Conservation (phyloP, 2,888 invertebrate species). For the Coronaproctus castanopsis region DNA sequence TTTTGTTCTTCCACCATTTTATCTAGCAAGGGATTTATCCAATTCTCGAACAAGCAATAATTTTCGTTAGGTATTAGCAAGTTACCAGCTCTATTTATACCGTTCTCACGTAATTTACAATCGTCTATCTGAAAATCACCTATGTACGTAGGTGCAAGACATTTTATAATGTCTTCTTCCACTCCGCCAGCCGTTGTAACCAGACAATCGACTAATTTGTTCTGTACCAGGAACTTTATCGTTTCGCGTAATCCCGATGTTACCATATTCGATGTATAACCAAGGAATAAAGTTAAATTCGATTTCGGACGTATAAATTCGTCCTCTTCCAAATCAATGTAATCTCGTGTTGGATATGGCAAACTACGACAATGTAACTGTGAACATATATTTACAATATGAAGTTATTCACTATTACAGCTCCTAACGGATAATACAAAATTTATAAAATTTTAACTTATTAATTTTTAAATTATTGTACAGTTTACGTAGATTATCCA, state of each 20-base stretch:
- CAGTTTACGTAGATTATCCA: too few relatives aligned
- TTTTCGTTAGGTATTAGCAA: conserved; percentile 93
- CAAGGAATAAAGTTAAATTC: conserved; percentile 87
- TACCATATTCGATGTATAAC: conserved; percentile 92
- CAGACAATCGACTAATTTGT: conserved; percentile 79
- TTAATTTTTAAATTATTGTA: too few relatives aligned
- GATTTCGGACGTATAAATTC: conserved; percentile 52
- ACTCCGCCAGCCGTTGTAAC: conserved; percentile 96
- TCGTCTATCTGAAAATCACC: conserved; percentile 79
- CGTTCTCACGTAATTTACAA: conserved; percentile 54
- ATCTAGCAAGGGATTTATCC: conserved; percentile 84
- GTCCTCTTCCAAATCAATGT: conserved; percentile 51
- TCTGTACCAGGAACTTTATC: conserved; percentile 64
- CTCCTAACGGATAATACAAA: background rate
- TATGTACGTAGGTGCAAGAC: conserved; percentile 79
- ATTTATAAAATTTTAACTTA: background rate
- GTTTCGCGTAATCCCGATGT: conserved; percentile 87
- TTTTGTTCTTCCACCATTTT: conserved; percentile 76
- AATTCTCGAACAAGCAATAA: conserved; percentile 93
- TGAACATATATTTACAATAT: conserved; percentile 6
- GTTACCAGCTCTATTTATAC: conserved; percentile 81
- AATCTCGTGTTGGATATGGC: conserved; percentile 43
- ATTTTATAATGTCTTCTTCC: conserved; percentile 98
- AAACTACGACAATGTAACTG: conserved; percentile 37
- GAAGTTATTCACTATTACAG: conserved; percentile 12